Evolutionary conservation across 2,888 invertebrate species (phyloP), one percentile per base, ranked within the genome.

Genomic region (Cheiracanthium punctorium): DNA sequence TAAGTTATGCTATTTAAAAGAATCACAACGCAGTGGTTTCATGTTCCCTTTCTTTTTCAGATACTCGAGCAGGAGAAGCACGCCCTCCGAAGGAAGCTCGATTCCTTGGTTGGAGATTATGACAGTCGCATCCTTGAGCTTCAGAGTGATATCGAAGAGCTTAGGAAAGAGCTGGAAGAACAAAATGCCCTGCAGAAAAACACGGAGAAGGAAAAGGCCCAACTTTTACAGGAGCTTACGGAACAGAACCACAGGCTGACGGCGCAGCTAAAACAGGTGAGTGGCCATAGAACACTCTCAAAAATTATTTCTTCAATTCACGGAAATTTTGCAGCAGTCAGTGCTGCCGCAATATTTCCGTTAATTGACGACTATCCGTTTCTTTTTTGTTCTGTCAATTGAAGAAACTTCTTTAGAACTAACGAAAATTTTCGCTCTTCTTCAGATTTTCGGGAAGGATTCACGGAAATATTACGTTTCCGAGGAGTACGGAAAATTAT

Each of bases 11-110:
- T 37, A 37, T 37, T 37, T 37, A 37, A 37, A 10, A 37, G 10
- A 7, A 37, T 37, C 10, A 7, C 10, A 37, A 37, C 4, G 37
- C 37, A 52, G 17, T 52, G 24, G 17, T 20, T n/a, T 52, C n/a
- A 7, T 1, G n/a, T 52, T 20, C 17, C 17, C 89, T 80, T 89
- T 89, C 89, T 89, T 80, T 92, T 93, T 0, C 94, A 98, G 98
- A 95, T 95, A 91, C 93, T 98, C 92, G 97, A 98, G 92, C 98
- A 98, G 92, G 98, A 98, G 92, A 95, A 97, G 90, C 96, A 98
- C 92, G 94, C 96, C 75, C 93, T 98, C 75, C 94, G 96, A 87
- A 94, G 97, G 88, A 96, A 96, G 90, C 93, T 98, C 91, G 95
- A 96, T 90, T 95, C 96, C 64, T 94, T 95, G 64, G 95, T 96